Conservation (phyloP, 1,140 invertebrate genomes). For the Drosophila setifemur region DNA sequence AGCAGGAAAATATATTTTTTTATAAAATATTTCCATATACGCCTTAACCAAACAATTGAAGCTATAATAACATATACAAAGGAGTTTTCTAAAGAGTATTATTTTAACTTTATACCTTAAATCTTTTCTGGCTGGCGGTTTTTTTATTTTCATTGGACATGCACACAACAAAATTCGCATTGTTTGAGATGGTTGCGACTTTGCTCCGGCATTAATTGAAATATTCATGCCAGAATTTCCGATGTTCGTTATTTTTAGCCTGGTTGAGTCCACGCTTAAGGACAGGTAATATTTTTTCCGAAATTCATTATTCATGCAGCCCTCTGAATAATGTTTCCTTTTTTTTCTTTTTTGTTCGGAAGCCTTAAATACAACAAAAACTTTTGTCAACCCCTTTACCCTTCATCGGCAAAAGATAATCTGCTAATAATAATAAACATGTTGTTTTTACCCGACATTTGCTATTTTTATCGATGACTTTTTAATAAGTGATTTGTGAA, state of each 20-base stretch:
- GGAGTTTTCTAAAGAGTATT: no score
- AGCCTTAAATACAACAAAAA: not conserved
- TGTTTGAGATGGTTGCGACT: conserved; percentile 17
- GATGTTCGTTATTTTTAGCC: conserved; percentile 34
- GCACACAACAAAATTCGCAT: conserved; percentile 44
- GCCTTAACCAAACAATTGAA: no score
- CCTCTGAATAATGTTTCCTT: not conserved
- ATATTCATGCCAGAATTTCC: conserved; percentile 55
- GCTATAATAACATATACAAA: no score
- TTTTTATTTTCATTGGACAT: not conserved
- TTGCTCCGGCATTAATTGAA: conserved; percentile 63
- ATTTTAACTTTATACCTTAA: no score
- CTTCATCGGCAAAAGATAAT: not conserved
- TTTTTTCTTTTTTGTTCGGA: not conserved
- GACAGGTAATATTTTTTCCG: conserved; percentile 27
- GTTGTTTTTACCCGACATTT: not conserved
- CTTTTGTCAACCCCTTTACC: not conserved
- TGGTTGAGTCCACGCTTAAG: conserved; percentile 4
- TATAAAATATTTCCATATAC: no score
- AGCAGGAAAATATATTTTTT: no score
- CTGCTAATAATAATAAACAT: not conserved
- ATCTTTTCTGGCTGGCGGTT: no score
- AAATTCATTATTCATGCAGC: conserved; percentile 31
- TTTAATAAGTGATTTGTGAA: not conserved
- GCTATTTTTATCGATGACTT: not conserved